Conservation (phyloP, 2,888 invertebrate species). For the Drosophila prostipennis region DNA sequence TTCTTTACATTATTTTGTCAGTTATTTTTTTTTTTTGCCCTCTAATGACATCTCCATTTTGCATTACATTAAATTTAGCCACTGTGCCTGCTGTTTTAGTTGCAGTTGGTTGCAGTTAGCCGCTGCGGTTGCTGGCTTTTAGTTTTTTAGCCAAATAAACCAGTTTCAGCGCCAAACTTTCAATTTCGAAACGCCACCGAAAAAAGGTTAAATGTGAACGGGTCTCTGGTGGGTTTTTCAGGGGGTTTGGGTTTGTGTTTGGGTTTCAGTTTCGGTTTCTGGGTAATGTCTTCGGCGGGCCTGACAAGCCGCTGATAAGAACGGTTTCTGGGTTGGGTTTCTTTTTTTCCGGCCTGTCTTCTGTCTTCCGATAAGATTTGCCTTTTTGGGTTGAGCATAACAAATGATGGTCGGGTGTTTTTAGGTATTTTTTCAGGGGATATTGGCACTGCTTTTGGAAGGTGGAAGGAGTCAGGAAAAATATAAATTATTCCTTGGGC, state of each 20-base stretch:
- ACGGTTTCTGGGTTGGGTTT: slow-evolving; percentile 57
- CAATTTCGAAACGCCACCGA: slow-evolving; percentile 67
- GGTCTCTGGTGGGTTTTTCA: slow-evolving; percentile 5
- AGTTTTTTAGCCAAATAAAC: slow-evolving; percentile 52
- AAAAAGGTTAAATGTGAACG: slow-evolving; percentile 69
- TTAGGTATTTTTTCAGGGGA: neutral
- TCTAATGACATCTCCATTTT: neutral
- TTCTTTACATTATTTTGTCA: no score
- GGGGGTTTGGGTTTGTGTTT: slow-evolving; percentile 2
- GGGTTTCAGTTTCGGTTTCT: slow-evolving; percentile 13
- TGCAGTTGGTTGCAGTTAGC: slow-evolving; percentile 34
- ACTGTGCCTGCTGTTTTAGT: slow-evolving; percentile 24
- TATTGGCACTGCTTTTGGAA: neutral
- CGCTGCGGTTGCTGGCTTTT: slow-evolving; percentile 8
- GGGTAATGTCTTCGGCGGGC: slow-evolving; percentile 43
- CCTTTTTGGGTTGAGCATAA: slow-evolving; percentile 56
- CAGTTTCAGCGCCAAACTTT: slow-evolving; percentile 72
- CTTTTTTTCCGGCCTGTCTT: slow-evolving; percentile 35
- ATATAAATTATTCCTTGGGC: no score
- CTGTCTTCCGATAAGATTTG: slow-evolving; percentile 60
- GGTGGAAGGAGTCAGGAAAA: neutral
- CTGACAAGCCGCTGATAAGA: slow-evolving; percentile 70
- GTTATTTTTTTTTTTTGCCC: neutral
- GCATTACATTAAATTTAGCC: slow-evolving; percentile 6
- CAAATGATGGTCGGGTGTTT: slow-evolving; percentile 51